Evolutionary conservation across 2,797 vertebrate species (phyloP).

Genomic region (Cynopterus sphinx): DNA sequence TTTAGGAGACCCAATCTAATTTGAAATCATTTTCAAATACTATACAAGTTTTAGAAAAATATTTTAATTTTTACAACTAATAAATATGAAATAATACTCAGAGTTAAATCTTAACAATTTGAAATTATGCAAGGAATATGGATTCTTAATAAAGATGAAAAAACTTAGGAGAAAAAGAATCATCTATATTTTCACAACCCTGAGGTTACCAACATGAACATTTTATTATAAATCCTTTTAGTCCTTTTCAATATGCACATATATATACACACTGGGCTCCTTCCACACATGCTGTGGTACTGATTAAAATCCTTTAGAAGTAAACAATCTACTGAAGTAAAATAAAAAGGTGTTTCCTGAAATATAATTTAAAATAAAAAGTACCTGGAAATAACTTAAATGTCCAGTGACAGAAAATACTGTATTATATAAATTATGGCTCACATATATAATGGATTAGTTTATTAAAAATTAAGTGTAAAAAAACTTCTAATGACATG

Average conservation of each 20-base stretch:
- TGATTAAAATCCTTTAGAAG: neutral
- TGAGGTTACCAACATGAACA: neutral
- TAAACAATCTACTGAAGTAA: neutral
- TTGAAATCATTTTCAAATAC: slow-evolving; percentile 9
- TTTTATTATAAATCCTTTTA: slow-evolving; percentile 29
- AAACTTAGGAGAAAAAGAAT: neutral
- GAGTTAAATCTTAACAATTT: slow-evolving; percentile 22
- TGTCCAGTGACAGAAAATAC: neutral
- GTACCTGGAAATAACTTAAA: neutral
- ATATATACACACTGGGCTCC: neutral
- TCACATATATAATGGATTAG: neutral
- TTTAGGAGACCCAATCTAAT: slow-evolving; percentile 43
- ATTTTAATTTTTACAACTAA: slow-evolving; percentile 39
- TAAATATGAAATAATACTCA: slow-evolving; percentile 35
- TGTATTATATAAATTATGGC: neutral
- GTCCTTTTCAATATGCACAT: neutral
- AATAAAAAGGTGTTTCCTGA: slow-evolving; percentile 11
- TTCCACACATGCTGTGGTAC: neutral
- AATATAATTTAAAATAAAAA: slow-evolving; percentile 40
- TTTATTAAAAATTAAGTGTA: slow-evolving; percentile 29
- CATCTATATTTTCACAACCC: neutral
- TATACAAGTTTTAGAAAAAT: slow-evolving; percentile 34
- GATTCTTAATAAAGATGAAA: slow-evolving; percentile 44
- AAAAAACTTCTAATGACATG: slow-evolving; percentile 28
- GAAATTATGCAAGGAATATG: neutral